A percentile compares a stretch with the other conserved stretches of the same genome.
These are phyloP conservation scores for Sweltsa coloradensis DNA, from an alignment of 1,140 invertebrate genomes.

Conservation along the genomic window DNA sequence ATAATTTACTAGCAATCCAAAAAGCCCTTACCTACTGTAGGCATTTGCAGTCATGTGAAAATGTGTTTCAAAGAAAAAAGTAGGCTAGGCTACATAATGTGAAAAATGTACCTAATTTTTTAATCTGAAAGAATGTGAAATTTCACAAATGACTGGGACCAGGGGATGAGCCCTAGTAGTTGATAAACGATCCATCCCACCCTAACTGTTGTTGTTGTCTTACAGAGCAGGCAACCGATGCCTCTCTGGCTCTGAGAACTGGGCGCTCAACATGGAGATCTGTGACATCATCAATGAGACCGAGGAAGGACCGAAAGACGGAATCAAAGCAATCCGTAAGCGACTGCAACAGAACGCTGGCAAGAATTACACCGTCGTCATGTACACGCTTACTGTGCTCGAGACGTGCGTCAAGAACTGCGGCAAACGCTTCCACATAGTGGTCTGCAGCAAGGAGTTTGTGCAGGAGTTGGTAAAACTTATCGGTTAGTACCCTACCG, in stretches of 20 bases:
- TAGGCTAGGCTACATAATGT: no score
- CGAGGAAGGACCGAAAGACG: slow-evolving; percentile 92
- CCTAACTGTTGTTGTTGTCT: slow-evolving; percentile 20
- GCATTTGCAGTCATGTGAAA: no score
- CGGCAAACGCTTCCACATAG: slow-evolving; percentile 79
- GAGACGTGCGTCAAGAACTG: slow-evolving; percentile 99
- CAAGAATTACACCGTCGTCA: slow-evolving; percentile 93
- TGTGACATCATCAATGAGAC: slow-evolving; percentile 96
- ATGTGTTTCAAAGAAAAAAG: no score
- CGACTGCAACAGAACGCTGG: slow-evolving; percentile 82
- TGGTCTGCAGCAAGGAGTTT: slow-evolving; percentile 93
- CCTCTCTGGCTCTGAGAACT: slow-evolving; percentile 86
- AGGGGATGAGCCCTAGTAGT: no score
- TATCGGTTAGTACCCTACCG: slow-evolving; percentile 67
- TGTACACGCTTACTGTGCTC: slow-evolving; percentile 88
- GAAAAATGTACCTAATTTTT: no score
- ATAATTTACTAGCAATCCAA: no score
- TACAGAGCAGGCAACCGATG: slow-evolving; percentile 92
- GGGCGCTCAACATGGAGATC: slow-evolving; percentile 97
- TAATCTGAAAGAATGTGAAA: no score
- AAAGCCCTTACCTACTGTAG: no score
- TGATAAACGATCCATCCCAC: no score
- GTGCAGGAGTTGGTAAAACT: slow-evolving; percentile 72
- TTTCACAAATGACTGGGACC: no score
- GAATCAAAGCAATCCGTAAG: slow-evolving; percentile 92